Conservation (phyloP, 2,797 vertebrate species). For the Coccyzus lansbergi region DNA sequence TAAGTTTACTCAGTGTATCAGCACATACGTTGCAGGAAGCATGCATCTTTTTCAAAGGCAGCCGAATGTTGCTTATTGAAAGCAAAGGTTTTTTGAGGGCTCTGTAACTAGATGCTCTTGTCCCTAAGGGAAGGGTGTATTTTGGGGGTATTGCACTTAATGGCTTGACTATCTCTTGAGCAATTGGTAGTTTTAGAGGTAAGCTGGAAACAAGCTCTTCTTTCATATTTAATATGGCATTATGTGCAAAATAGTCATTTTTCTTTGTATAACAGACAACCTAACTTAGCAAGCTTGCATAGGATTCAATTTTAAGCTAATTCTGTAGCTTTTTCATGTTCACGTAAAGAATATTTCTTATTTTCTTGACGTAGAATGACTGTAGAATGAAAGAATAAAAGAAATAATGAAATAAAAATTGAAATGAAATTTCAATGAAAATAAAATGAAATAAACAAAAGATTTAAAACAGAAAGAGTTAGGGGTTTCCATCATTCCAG, state of each 20-base stretch:
- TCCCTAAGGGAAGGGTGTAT: not conserved
- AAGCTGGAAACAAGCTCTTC: not conserved
- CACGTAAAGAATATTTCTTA: not conserved
- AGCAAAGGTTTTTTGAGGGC: not conserved
- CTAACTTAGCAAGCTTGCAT: not conserved
- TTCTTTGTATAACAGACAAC: not conserved
- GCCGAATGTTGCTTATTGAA: not conserved
- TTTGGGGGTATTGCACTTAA: not conserved
- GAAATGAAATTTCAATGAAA: too few species aligned
- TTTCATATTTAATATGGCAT: not conserved
- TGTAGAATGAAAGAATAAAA: not conserved
- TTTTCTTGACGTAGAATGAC: not conserved
- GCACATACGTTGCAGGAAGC: not conserved
- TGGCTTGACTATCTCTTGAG: not conserved
- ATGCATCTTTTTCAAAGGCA: not conserved
- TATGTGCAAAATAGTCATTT: not conserved
- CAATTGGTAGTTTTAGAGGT: not conserved
- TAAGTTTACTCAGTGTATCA: accelerated
- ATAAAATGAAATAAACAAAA: too few species aligned
- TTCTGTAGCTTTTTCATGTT: not conserved
- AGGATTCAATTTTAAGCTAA: not conserved
- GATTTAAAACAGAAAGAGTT: not conserved
- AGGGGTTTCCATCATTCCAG: not conserved
- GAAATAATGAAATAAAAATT: too few species aligned
- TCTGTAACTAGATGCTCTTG: not conserved